Base-by-base conservation (phyloP, 2,888 invertebrate genomes). In the Drosophila pullipes region DNA sequence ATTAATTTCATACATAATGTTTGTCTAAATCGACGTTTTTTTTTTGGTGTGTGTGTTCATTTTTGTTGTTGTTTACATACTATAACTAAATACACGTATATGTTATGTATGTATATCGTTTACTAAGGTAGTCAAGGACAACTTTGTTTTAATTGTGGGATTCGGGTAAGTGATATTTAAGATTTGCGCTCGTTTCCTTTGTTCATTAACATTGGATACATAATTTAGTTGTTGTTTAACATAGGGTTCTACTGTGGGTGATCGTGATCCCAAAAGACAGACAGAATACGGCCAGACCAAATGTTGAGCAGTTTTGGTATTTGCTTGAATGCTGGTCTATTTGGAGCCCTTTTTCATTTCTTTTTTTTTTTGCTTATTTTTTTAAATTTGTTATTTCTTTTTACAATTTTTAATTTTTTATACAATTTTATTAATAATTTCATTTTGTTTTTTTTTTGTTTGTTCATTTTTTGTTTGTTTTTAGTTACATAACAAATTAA, bases 401-500 rank as follows among this genome's bases (percentile, higher is more conserved):
- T 96, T 96, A 96, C 95, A 96, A 94, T 79, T 76, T 84, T 89
- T 69, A 77, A 76, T 85, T 85, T 83, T 92, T 93, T 94, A 96
- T 89, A 89, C 87, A 97, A 96, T 97, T 97, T 85, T 89, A 95
- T 95, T 95, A 96, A 95, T 95, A 95, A 94, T 94, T 94, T 94
- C 92, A 72, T 68, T 78, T 78, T 64, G 78, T 64, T 78, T 78
- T 67, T 67, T 80, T 62, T 74, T 67, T 67, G 69, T 78, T 63
- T 54, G 63, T 73, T 78, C 33, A 37, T 55, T 55, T 54, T 71
- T 81, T 76, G 75, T 84, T 82, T 78, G 75, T 63, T 85, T 93
- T 94, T 95, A 95, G 74, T 96, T 95, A 96, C 95, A 96, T 96
- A 96, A 96, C 97, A 97, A 97, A 96, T 95, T 96, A 96, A 96